Conservation (phyloP, 92 coral and sea anemone species). For the Paramuricea clavata region DNA sequence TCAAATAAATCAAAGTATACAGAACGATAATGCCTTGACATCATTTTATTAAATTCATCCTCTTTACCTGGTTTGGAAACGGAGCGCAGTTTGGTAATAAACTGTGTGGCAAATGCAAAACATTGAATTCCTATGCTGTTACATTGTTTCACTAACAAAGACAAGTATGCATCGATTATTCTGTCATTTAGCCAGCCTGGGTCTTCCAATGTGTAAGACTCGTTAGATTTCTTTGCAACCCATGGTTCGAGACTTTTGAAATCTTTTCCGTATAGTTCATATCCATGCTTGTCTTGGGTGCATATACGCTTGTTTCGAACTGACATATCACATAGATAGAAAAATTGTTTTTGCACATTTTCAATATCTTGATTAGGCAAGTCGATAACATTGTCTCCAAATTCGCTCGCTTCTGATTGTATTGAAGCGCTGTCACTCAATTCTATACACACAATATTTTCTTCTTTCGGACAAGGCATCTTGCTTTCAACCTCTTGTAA, state of each 20-base stretch:
- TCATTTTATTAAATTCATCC: not conserved
- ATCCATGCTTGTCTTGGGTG: not conserved
- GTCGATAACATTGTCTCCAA: not conserved
- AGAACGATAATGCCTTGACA: not conserved
- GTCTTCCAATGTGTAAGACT: conserved; percentile 9
- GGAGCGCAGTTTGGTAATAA: conserved; percentile 8
- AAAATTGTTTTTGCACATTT: not conserved
- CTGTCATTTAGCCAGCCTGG: conserved; percentile 46
- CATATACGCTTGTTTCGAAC: not conserved
- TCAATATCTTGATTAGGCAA: not conserved
- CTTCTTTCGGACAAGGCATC: not conserved
- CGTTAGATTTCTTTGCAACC: not conserved
- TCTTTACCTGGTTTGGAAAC: not conserved
- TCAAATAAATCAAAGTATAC: not conserved
- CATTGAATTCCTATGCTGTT: not conserved
- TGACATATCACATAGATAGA: not conserved
- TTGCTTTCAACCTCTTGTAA: not conserved
- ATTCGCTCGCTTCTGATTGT: not conserved
- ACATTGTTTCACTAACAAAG: not conserved
- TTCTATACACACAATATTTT: not conserved
- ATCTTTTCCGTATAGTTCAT: conserved; percentile 40
- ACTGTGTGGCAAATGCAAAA: not conserved
- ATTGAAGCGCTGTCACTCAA: not conserved
- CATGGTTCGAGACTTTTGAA: conserved; percentile 37
- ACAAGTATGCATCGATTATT: conserved; percentile 44